Evolutionary conservation across 2,888 invertebrate species (phyloP).

Genomic region (Bedellia somnulentella): DNA sequence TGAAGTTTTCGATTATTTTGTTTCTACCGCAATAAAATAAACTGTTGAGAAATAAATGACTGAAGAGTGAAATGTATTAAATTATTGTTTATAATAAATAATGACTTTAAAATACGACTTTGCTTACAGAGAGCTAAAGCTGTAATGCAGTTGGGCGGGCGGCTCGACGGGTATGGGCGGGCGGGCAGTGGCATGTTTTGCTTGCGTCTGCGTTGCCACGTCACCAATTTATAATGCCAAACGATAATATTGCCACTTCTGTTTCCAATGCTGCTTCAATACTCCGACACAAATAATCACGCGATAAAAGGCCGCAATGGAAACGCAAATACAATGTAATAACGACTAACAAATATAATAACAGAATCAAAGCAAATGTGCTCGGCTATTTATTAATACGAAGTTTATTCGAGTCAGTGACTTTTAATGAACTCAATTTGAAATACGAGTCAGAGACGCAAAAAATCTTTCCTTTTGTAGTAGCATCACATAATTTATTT

Average conservation of each 20-base stretch:
- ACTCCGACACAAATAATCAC: not conserved
- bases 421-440: no score
- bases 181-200: slow-evolving; percentile 27
- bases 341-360: not conserved
- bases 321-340: not conserved
- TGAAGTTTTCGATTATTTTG: no score
- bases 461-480: no score
- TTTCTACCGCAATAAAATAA: not conserved
- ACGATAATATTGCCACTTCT: not conserved
- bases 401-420: slow-evolving; percentile 3
- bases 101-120: not conserved
- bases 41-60: not conserved
- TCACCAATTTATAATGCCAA: not conserved
- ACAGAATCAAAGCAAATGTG: not conserved
- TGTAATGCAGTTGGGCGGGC: slow-evolving; percentile 46
- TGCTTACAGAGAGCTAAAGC: not conserved
- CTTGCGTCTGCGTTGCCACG: slow-evolving; percentile 13
- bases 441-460: no score
- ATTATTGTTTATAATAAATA: no score
- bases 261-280: slow-evolving; percentile 1
- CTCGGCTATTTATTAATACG: slow-evolving; percentile 1
- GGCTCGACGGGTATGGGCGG: no score
- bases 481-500: no score
- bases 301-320: not conserved
- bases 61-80: not conserved